phyloP scores from a whole-genome alignment of 2,888 invertebrate species.

The Carterocephalus palaemon region DNA sequence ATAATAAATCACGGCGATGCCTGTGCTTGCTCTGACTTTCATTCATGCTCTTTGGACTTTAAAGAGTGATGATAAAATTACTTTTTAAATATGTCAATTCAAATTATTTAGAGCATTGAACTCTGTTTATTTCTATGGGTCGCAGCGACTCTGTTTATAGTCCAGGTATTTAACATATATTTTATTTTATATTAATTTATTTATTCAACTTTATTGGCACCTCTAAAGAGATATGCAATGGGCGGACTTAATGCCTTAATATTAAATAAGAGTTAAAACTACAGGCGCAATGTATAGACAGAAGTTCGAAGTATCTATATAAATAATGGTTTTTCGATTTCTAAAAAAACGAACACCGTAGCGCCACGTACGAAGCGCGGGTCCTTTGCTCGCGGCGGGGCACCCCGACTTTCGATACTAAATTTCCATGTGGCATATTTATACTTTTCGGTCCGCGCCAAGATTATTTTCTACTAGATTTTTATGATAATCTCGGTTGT shows the following conservation, averaged over 20 bases:
- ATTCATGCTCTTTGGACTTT: too few species aligned
- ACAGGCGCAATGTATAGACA: conserved; percentile 28
- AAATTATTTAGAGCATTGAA: too few species aligned
- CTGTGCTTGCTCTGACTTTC: conserved; percentile 9
- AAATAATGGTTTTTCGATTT: conserved; percentile 46
- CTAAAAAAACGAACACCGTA: conserved; percentile 49
- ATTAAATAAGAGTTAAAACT: too few species aligned
- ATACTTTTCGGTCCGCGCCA: conserved; percentile 50
- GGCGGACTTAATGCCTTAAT: too few species aligned
- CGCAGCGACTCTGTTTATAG: too few species aligned
- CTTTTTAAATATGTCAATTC: too few species aligned
- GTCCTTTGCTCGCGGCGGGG: conserved; percentile 65
- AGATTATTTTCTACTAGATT: conserved; percentile 74
- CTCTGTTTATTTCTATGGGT: too few species aligned
- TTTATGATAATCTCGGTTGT: conserved; percentile 68
- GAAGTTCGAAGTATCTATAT: conserved; percentile 31
- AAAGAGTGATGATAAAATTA: too few species aligned
- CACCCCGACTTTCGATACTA: conserved; percentile 55
- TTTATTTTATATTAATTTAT: too few species aligned
- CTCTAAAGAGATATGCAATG: too few species aligned
- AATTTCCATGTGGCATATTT: conserved; percentile 74
- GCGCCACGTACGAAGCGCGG: conserved; percentile 69
- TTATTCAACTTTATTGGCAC: too few species aligned
- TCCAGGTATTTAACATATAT: too few species aligned
- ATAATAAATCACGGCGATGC: conserved; percentile 7